Conservation (phyloP, 1,140 invertebrate species). For the Notospermus geniculatus region DNA sequence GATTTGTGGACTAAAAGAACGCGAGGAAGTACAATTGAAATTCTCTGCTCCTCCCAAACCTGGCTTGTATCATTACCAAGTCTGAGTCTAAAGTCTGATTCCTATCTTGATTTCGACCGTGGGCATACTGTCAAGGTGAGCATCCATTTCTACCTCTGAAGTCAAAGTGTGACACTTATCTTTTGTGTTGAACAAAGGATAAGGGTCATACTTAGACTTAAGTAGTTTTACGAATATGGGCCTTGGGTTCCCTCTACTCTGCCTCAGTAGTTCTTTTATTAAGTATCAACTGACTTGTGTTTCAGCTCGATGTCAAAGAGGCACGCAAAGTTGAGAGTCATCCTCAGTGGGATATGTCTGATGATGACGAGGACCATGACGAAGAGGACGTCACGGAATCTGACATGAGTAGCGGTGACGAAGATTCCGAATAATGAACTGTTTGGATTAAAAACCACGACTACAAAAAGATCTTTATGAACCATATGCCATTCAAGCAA, state of each 20-base stretch:
- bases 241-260: too few species aligned
- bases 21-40: slow-evolving; percentile 76
- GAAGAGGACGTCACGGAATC: slow-evolving; percentile 58
- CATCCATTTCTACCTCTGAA: too few species aligned
- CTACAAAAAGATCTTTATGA: too few species aligned
- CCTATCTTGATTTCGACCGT: slow-evolving; percentile 67
- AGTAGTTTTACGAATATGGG: too few species aligned
- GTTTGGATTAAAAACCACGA: too few species aligned
- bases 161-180: too few species aligned
- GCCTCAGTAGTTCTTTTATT: not conserved
- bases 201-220: too few species aligned
- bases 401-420: not conserved
- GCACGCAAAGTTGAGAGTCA: slow-evolving; percentile 86
- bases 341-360: slow-evolving; percentile 94
- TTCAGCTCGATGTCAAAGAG: slow-evolving; percentile 88
- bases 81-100: slow-evolving; percentile 92
- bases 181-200: too few species aligned
- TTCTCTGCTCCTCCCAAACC: slow-evolving; percentile 94
- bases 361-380: slow-evolving; percentile 78
- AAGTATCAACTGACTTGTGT: slow-evolving; percentile 12
- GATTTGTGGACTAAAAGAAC: slow-evolving; percentile 64
- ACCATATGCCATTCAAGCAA: too few species aligned
- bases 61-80: slow-evolving; percentile 89
- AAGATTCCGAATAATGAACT: not conserved
- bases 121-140: slow-evolving; percentile 47